Evolutionary conservation across 2,888 invertebrate genomes (phyloP).

Genomic region (Petrolisthes manimaculis): DNA sequence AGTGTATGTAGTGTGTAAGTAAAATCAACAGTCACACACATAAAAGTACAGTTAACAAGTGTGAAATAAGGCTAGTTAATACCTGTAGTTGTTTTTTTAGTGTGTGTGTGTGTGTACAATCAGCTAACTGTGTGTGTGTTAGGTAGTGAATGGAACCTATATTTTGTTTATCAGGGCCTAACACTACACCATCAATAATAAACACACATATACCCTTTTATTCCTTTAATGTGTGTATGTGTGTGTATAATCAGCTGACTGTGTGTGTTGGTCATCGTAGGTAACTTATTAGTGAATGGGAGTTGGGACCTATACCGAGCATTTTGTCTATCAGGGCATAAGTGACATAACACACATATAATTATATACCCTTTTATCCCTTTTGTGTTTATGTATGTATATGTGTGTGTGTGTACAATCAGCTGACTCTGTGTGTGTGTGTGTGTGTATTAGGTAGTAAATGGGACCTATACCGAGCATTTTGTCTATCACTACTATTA

Average conservation of each 20-base stretch:
- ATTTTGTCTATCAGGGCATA: constrained; percentile 4
- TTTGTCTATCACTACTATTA: neutral
- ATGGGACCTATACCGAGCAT: constrained; percentile 36
- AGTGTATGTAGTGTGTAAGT: too few relatives aligned
- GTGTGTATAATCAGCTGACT: too few relatives aligned
- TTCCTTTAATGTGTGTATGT: too few relatives aligned
- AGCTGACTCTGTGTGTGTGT: neutral
- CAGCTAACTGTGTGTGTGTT: constrained; percentile 7
- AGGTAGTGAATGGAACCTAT: constrained; percentile 1
- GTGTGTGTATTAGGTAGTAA: neutral
- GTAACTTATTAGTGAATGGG: neutral
- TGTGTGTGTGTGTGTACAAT: neutral
- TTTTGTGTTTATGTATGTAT: neutral
- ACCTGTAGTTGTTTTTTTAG: neutral
- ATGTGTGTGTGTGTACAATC: too few relatives aligned
- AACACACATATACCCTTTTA: too few relatives aligned
- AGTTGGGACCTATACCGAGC: constrained; percentile 29
- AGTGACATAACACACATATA: too few relatives aligned
- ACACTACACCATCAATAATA: neutral
- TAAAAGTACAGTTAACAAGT: too few relatives aligned
- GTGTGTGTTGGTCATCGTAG: neutral
- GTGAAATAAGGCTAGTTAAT: neutral
- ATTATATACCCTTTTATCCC: too few relatives aligned
- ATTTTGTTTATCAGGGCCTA: constrained; percentile 3
- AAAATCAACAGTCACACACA: too few relatives aligned